A percentile compares a stretch with the other conserved stretches of the same genome.
These are phyloP conservation scores for Helogale parvula DNA, from an alignment of 2,113 vertebrate genomes.

Conservation along the genomic window DNA sequence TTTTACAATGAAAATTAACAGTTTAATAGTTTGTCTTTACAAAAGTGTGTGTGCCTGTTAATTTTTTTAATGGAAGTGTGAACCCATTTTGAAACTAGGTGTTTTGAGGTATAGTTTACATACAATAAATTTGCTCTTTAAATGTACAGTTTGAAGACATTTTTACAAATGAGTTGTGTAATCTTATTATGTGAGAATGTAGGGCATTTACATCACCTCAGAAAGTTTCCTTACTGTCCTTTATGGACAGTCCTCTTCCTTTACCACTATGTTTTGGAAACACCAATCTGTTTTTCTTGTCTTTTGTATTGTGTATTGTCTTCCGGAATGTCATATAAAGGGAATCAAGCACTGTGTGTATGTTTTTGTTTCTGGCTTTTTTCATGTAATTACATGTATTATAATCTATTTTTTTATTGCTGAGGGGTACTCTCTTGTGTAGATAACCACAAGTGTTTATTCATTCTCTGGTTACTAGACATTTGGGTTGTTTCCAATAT, in stretches of 20 bases:
- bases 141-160: background rate
- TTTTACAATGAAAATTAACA: background rate
- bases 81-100: background rate
- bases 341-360: background rate
- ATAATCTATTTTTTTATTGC: background rate
- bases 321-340: background rate
- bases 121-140: background rate
- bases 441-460: background rate
- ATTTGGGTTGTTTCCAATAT: background rate
- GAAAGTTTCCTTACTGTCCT: background rate
- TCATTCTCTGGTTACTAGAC: background rate
- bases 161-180: background rate
- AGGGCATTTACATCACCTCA: background rate
- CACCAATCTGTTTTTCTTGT: background rate
- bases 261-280: background rate
- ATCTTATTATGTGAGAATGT: background rate
- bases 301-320: background rate
- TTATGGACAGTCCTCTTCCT: background rate
- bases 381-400: background rate
- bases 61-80: background rate
- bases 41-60: background rate
- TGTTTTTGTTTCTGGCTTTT: background rate
- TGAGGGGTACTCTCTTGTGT: background rate
- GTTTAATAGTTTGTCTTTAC: background rate
- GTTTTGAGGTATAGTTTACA: background rate